A percentile compares a stretch with the other conserved stretches of the same genome.
Conservation (phyloP, 2,888 invertebrate genomes). For the Zygaena filipendulae region DNA sequence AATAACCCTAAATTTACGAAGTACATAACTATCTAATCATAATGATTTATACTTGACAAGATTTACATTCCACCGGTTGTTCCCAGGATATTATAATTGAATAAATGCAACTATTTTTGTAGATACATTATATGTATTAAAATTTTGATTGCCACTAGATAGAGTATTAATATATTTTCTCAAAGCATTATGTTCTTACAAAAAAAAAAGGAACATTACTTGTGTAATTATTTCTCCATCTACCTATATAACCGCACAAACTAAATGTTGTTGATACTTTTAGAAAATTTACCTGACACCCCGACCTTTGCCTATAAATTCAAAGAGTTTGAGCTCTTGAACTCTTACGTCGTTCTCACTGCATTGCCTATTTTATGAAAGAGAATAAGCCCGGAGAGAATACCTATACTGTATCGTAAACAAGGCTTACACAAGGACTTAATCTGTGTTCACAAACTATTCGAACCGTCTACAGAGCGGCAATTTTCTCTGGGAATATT, state of each 20-base stretch:
- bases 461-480: too few species aligned
- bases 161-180: conserved; percentile 59
- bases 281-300: too few species aligned
- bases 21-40: too few species aligned
- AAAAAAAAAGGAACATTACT: conserved; percentile 34
- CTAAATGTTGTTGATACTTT: conserved; percentile 29
- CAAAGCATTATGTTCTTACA: conserved; percentile 57
- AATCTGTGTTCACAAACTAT: too few species aligned
- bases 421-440: too few species aligned
- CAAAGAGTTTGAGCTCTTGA: too few species aligned
- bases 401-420: too few species aligned
- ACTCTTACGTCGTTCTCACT: conserved; percentile 6
- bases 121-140: conserved; percentile 58
- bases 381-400: conserved; percentile 25
- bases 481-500: conserved; percentile 45
- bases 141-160: conserved; percentile 63
- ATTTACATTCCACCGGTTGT: too few species aligned
- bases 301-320: too few species aligned
- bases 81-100: conserved; percentile 35
- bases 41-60: too few species aligned
- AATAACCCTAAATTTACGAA: too few species aligned
- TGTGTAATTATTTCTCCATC: too few species aligned
- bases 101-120: conserved; percentile 66
- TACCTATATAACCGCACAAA: conserved; percentile 45
- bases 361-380: conserved; percentile 26